Conservation (phyloP, 2,113 vertebrate species). For the Mustela lutreola region DNA sequence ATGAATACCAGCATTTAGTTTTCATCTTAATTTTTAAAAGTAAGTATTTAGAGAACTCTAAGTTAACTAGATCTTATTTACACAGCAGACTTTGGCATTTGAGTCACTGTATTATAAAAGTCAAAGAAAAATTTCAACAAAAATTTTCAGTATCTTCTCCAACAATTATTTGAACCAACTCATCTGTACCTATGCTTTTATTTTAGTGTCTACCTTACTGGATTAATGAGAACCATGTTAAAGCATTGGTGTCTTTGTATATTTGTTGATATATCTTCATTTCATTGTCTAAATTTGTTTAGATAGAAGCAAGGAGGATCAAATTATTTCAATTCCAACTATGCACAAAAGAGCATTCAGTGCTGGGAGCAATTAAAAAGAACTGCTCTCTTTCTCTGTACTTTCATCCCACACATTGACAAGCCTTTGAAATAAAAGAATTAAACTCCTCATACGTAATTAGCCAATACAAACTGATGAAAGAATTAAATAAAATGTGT, state of each 20-base stretch:
- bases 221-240: not conserved
- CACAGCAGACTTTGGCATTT: not conserved
- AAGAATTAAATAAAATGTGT: slow-evolving; percentile 80
- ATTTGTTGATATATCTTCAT: not conserved
- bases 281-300: slow-evolving; percentile 19
- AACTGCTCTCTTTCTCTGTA: slow-evolving; percentile 64
- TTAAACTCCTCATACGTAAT: slow-evolving; percentile 82
- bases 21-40: not conserved
- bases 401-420: slow-evolving; percentile 80
- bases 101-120: not conserved
- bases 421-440: slow-evolving; percentile 84
- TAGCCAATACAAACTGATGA: slow-evolving; percentile 82
- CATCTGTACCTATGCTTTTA: slow-evolving; percentile 37
- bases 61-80: slow-evolving; percentile 66
- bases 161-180: not conserved
- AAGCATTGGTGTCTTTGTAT: not conserved
- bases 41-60: not conserved
- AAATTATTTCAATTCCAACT: slow-evolving; percentile 62
- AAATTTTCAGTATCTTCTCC: not conserved
- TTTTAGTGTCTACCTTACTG: not conserved
- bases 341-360: slow-evolving; percentile 69
- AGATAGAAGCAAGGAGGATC: slow-evolving; percentile 60
- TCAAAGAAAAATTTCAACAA: not conserved
- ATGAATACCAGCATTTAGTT: not conserved
- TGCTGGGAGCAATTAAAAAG: slow-evolving; percentile 78